Base-by-base conservation (phyloP, 2,113 vertebrate genomes). In the Anarhynchus alexandrinus region DNA sequence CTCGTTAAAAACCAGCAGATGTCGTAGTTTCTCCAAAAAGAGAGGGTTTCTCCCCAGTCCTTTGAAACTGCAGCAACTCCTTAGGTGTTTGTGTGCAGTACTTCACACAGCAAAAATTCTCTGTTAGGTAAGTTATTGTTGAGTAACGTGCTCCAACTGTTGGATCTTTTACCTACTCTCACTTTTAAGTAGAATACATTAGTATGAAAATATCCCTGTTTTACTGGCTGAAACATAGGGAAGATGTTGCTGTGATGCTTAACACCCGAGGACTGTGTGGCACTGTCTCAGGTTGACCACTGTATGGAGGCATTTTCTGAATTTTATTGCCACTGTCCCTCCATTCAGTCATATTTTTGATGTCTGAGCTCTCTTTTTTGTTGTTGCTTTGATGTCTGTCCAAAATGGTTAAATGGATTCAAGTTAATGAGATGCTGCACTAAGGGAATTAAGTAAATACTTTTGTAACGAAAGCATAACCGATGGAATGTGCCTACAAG, bases 21-120 rank as follows among this genome's bases (percentile, higher is more conserved):
- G 97, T 97, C 97, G 91, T 82, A 91, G 67, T 98, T 98, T 92
- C 94, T 58, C 90, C 82, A 96, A 82, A 89, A 97, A 97, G 83
- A 92, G 21, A 21, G 34, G 9, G 7, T n/a, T 88, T 81, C 15
- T 45, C 6, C 3, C 14, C 5, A 11, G 0, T 3, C 51, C 23
- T 32, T 5, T 11, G 34, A 92, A 94, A 82, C 52, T 25, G 82
- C 77, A 65, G 92, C 23, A 64, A 11, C 26, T 64, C n/a, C 52
- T 51, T 19, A 7, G 65, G 34, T 67, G 57, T 86, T 88, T 84
- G 45, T 61, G 62, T 7, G 20, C 27, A 45, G 54, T 22, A 23
- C 36, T 78, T 59, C 32, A 29, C 22, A 13, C 15, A 51, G 49
- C 26, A 66, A 32, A 58, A 38, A 10, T 66, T 12, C 52, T 58